These are phyloP conservation scores for Digitonthophagus gazella DNA, from an alignment of 2,888 invertebrate genomes.

Conservation along the genomic window DNA sequence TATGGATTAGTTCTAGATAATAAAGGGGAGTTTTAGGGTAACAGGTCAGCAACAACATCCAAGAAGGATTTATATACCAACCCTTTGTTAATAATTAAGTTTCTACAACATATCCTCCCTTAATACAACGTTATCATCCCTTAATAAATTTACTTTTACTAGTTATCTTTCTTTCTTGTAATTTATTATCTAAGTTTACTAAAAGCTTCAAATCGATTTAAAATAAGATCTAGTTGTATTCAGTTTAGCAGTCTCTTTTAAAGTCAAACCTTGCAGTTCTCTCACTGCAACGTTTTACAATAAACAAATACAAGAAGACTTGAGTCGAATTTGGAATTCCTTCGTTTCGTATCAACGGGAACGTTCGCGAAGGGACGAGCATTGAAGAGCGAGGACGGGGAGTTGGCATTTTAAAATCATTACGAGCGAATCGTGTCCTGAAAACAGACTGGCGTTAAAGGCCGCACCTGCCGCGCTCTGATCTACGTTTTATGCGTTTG, in stretches of 20 bases:
- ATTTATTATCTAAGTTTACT: too few species aligned
- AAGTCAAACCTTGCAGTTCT: background rate
- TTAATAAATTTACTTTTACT: too few species aligned
- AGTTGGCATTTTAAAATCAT: background rate
- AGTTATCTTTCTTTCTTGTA: too few species aligned
- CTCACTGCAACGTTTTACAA: background rate
- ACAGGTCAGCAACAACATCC: background rate
- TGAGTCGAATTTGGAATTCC: background rate
- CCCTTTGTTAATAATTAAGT: conserved; percentile 7
- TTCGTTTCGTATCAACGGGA: background rate
- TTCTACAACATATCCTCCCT: conserved; percentile 16
- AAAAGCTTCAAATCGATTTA: too few species aligned
- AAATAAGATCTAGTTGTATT: too few species aligned
- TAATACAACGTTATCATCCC: too few species aligned
- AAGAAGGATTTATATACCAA: conserved; percentile 6
- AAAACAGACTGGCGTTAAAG: background rate
- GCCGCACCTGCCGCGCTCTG: background rate
- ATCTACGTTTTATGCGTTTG: background rate
- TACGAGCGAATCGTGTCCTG: background rate
- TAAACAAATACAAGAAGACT: background rate
- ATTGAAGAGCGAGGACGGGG: background rate
- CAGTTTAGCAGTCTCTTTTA: too few species aligned
- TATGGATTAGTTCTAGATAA: background rate
- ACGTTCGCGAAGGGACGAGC: background rate
- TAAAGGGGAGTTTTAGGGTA: background rate